Conservation (phyloP, 2,888 invertebrate species). For the Mallateleia sp. region DNA sequence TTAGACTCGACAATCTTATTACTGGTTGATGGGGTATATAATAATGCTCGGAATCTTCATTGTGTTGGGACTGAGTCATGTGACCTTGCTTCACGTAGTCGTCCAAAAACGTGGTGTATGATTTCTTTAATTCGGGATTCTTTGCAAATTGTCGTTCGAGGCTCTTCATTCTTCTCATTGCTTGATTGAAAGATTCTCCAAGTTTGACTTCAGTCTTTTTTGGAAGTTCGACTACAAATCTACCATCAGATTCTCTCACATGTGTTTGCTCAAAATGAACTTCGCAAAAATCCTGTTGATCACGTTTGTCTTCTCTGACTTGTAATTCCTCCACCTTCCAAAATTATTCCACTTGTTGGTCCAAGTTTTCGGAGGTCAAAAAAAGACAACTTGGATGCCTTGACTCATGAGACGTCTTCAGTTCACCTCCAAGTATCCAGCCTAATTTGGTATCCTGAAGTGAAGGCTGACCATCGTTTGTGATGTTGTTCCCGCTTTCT, state of each 20-base stretch:
- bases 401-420: no score
- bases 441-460: neutral
- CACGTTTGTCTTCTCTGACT: no score
- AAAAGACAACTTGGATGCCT: neutral
- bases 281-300: neutral
- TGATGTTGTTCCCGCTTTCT: neutral
- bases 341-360: neutral
- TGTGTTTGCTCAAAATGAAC: slow-evolving; percentile 6
- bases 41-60: neutral
- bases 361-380: neutral
- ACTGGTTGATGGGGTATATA: slow-evolving; percentile 28
- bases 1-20: neutral
- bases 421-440: slow-evolving; percentile 50
- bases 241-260: neutral
- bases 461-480: neutral
- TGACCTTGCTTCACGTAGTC: slow-evolving; percentile 6
- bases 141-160: neutral
- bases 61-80: neutral
- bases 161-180: neutral
- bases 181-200: slow-evolving; percentile 16
- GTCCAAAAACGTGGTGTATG: neutral
- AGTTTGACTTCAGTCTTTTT: neutral
- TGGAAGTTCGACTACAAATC: slow-evolving; percentile 19
- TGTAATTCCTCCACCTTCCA: neutral
- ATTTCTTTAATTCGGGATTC: neutral